phyloP scores from a whole-genome alignment of 2,888 invertebrate species.

The Bombylius discolor region DNA sequence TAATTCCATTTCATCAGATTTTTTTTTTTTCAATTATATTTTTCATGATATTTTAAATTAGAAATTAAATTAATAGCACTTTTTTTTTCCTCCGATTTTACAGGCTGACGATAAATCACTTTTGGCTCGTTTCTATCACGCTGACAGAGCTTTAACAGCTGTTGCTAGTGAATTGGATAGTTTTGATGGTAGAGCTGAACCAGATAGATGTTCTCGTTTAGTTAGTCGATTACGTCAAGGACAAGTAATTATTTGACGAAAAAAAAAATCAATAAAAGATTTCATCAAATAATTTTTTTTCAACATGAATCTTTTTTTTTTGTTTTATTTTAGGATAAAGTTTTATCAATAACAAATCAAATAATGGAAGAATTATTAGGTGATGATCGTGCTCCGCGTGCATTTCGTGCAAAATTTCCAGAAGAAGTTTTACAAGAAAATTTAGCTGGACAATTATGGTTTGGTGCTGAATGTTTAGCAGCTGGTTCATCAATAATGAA shows the following conservation, averaged over 20 bases:
- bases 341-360: conserved; percentile 81
- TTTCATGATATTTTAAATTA: too few species aligned
- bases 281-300: background rate
- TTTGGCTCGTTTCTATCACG: conserved; percentile 93
- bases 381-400: conserved; percentile 76
- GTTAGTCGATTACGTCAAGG: conserved; percentile 91
- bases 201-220: conserved; percentile 86
- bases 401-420: conserved; percentile 96
- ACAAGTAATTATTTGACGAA: conserved; percentile 43
- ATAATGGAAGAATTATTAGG: conserved; percentile 89
- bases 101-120: conserved; percentile 87
- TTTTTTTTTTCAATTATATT: too few species aligned
- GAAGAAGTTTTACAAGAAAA: conserved; percentile 98
- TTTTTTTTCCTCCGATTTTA: conserved; percentile 23
- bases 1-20: too few species aligned
- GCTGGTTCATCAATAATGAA: conserved; percentile 98
- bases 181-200: conserved; percentile 98
- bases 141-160: conserved; percentile 89
- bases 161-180: conserved; percentile 96
- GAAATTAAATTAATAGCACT: too few species aligned
- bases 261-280: background rate
- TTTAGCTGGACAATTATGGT: conserved; percentile 97
- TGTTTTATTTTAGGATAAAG: conserved; percentile 52
- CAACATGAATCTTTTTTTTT: background rate
- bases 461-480: conserved; percentile 97